phyloP scores from a whole-genome alignment of 2,797 vertebrate species.

The Tapera naevia region DNA sequence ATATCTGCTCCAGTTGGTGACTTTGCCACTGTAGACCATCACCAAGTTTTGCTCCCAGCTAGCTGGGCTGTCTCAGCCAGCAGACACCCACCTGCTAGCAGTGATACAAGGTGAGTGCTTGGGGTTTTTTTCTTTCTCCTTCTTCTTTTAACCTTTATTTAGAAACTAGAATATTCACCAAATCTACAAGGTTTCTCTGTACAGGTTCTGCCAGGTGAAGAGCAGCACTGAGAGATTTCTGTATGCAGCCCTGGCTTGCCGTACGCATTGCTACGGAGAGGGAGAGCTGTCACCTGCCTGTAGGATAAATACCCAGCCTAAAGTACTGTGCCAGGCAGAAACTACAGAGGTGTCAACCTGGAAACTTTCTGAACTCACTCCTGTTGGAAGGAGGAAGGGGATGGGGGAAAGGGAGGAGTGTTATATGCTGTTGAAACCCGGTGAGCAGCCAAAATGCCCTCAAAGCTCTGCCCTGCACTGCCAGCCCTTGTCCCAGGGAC shows the following conservation, averaged over 20 bases:
- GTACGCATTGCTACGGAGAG: fast-evolving
- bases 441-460: neutral
- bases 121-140: neutral
- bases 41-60: neutral
- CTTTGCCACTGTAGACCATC: neutral
- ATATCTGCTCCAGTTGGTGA: neutral
- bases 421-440: neutral
- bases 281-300: neutral
- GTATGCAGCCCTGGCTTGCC: neutral
- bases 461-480: neutral
- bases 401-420: neutral
- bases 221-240: neutral
- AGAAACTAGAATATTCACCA: slow-evolving; percentile 32
- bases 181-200: neutral
- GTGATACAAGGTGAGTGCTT: fast-evolving
- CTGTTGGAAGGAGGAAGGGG: neutral
- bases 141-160: slow-evolving; percentile 58
- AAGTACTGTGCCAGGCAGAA: neutral
- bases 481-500: neutral
- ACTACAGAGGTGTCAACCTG: neutral
- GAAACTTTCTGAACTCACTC: neutral
- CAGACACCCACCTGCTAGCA: neutral
- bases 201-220: slow-evolving; percentile 25
- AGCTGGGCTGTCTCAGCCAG: neutral
- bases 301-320: neutral